A percentile compares a stretch with the other conserved stretches of the same genome.
Conservation (phyloP, 2,888 invertebrate genomes). For the Luperina testacea region DNA sequence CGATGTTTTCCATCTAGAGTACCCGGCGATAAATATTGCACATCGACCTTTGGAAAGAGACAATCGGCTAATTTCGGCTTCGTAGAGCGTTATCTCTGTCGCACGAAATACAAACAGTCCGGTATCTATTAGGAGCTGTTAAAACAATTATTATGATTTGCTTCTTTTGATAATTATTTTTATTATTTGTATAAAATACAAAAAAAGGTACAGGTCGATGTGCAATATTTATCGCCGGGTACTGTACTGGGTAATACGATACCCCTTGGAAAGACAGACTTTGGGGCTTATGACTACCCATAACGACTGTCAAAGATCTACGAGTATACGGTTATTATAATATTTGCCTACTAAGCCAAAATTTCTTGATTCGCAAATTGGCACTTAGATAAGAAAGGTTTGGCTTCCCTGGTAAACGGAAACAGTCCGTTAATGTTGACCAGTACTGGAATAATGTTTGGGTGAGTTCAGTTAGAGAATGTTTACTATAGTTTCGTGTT, state of each 20-base stretch:
- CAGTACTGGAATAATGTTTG: slow-evolving; percentile 21
- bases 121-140: no score
- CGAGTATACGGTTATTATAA: background rate
- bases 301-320: background rate
- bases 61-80: no score
- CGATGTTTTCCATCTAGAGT: no score
- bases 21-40: no score
- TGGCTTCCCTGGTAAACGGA: slow-evolving; percentile 9
- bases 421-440: slow-evolving; percentile 24
- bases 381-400: background rate
- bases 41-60: no score
- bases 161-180: no score
- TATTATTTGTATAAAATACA: no score
- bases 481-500: slow-evolving; percentile 32
- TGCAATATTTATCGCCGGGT: no score
- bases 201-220: no score
- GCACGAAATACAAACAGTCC: no score
- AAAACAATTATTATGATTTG: no score
- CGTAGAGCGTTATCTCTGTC: no score
- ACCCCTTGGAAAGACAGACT: background rate
- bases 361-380: background rate
- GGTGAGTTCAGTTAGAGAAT: slow-evolving; percentile 21
- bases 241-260: background rate
- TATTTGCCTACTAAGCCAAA: background rate
- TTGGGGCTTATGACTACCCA: background rate